Evolutionary conservation across 2,888 invertebrate genomes (phyloP), one percentile per base, ranked within the genome.

Genomic region (Ganaspis brasiliensis): DNA sequence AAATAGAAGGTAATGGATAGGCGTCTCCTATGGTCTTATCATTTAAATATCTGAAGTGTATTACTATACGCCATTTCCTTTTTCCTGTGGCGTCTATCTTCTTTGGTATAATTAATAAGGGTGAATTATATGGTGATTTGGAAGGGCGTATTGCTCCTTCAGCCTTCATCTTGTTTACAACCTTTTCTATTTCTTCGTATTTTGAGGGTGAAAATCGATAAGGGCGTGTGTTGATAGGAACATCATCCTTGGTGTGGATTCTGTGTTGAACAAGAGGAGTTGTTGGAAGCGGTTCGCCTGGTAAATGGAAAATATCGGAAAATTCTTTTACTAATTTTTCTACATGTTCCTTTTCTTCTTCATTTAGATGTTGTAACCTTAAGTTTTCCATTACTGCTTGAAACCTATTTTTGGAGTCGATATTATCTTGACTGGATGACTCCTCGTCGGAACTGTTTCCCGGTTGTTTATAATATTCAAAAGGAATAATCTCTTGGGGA

Each of bases 41-140:
- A 59, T 86, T 85, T n/a, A 84, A 35, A 56, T 81, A 74, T n/a
- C 85, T 24, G 31, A 79, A 85, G 74, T 85, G 82, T 12, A 82
- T 75, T 16, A 84, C 81, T 19, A 83, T 21, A 49, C 83, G 72
- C 75, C 75, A 83, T 55, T 73, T 35, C 59, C 57, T 73, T 24
- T 80, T 78, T 2, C 83, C 73, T 83, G 82, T 0, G 79, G 77
- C n/a, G n/a, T n/a, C n/a, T n/a, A n/a, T n/a, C n/a, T n/a, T n/a
- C n/a, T n/a, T n/a, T n/a, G n/a, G n/a, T 5, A 83, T 80, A 16
- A 83, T 74, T 76, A 80, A 83, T 5, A 80, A 35, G 1, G 80
- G 81, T 0, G 83, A 79, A 35, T 77, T 80, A 19, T 76, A 83
- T 21, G 81, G 79, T 14, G 79, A 80, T 10, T 55, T 40, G 2